phyloP scores from a whole-genome alignment of 2,113 vertebrate genomes.

The Scatophagus argus region DNA sequence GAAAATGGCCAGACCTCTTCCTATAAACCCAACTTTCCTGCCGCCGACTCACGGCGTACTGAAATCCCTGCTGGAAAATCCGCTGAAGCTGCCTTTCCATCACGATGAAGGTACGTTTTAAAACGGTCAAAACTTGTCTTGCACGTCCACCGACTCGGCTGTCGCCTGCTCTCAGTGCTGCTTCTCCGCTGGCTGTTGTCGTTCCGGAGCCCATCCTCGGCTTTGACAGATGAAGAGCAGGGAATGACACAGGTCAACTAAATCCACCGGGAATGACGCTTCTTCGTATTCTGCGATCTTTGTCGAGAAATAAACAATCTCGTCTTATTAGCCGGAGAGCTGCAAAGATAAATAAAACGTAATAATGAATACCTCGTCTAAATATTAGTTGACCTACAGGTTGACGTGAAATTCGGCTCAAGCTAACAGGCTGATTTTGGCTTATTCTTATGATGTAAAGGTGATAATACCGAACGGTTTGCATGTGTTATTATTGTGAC shows the following conservation, averaged over 20 bases:
- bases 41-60: constrained; percentile 96
- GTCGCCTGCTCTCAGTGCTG: not conserved
- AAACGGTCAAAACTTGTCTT: not conserved
- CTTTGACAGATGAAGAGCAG: constrained; percentile 28
- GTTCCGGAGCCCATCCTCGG: not conserved
- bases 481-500: not conserved
- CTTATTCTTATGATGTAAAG: not conserved
- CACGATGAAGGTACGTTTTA: constrained; percentile 90
- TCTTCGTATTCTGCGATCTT: not conserved
- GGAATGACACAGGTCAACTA: not conserved
- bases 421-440: not conserved
- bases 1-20: constrained; percentile 93
- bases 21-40: constrained; percentile 90
- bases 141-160: not conserved
- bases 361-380: not conserved
- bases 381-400: constrained; percentile 6
- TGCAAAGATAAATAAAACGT: not conserved
- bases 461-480: too few species aligned
- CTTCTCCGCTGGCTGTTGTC: not conserved
- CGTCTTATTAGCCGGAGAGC: rapidly evolving
- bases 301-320: not conserved
- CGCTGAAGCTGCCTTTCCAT: constrained; percentile 94
- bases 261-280: not conserved
- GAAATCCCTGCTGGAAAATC: constrained; percentile 97
- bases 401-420: not conserved